A percentile compares a stretch with the other conserved stretches of the same genome.
Evolutionary conservation across 53 echinoderm and acorn worm genomes (phyloP).

Genomic region (Patiria pectinifera): DNA sequence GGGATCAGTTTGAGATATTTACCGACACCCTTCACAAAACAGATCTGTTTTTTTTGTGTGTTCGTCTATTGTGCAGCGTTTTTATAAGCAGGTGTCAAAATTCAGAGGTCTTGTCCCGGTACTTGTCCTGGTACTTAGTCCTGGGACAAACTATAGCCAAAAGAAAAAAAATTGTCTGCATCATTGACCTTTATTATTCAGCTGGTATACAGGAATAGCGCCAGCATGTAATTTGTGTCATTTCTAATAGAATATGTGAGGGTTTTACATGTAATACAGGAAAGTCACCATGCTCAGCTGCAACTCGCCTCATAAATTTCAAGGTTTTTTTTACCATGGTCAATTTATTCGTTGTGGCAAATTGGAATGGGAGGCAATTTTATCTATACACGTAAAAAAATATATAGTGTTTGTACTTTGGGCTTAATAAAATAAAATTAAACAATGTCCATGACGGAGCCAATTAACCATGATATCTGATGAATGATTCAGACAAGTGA

Average conservation of each 20-base stretch:
- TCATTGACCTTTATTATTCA: constrained; percentile 36
- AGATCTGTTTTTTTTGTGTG: neutral
- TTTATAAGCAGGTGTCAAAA: constrained; percentile 1
- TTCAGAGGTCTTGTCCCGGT: neutral
- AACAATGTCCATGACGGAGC: no score
- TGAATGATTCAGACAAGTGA: no score
- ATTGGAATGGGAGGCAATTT: no score
- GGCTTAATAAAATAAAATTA: no score
- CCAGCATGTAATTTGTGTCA: constrained; percentile 15
- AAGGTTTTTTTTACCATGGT: no score
- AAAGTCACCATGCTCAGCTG: constrained; percentile 15
- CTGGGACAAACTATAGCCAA: no score
- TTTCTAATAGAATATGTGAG: neutral
- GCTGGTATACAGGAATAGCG: neutral
- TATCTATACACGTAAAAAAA: no score
- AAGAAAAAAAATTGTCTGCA: neutral
- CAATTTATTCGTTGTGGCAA: no score
- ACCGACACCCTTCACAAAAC: constrained; percentile 18
- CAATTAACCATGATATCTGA: no score
- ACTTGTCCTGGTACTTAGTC: neutral
- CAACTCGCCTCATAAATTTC: neutral
- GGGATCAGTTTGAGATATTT: constrained; percentile 23
- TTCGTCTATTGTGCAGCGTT: neutral
- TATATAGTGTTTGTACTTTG: no score
- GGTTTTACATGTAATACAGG: neutral